A percentile compares a stretch with the other conserved stretches of the same genome.
Conservation (phyloP, 2,113 vertebrate genomes). For the Empidonax traillii region DNA sequence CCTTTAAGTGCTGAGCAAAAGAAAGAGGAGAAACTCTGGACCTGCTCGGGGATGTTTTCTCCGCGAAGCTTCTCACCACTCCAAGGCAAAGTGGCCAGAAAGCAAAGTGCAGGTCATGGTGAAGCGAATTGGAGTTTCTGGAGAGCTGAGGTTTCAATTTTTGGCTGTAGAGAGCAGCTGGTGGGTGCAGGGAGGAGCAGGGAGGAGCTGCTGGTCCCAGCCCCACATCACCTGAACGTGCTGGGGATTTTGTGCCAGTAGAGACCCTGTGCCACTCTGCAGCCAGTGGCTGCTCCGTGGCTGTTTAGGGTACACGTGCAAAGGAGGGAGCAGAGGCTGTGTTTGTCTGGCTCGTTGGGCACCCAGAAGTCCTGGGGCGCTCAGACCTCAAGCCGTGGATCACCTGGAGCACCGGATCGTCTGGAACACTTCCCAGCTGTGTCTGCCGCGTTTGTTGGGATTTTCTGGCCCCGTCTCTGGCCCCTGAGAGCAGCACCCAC, state of each 20-base stretch:
- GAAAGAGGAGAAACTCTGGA: not conserved
- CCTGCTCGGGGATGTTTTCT: not conserved
- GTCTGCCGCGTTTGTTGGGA: not conserved
- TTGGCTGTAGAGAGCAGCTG: not conserved
- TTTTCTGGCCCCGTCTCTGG: not conserved
- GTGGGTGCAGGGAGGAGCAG: not conserved
- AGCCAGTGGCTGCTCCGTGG: rapidly evolving
- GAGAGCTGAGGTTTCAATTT: not conserved
- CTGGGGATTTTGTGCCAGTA: rapidly evolving
- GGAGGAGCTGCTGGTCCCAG: not conserved
- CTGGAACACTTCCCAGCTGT: not conserved
- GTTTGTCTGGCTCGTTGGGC: not conserved
- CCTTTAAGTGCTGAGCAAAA: not conserved
- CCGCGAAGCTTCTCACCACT: not conserved
- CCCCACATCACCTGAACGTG: not conserved
- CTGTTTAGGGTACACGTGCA: not conserved
- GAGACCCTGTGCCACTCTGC: not conserved
- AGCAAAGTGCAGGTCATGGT: rapidly evolving
- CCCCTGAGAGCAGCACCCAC: not conserved
- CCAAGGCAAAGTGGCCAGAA: not conserved
- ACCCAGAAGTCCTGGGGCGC: not conserved
- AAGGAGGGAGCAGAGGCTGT: not conserved
- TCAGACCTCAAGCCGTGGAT: rapidly evolving
- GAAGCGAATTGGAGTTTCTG: not conserved
- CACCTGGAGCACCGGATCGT: not conserved